Conservation (phyloP, 2,888 invertebrate genomes). For the Linyphia triangularis region DNA sequence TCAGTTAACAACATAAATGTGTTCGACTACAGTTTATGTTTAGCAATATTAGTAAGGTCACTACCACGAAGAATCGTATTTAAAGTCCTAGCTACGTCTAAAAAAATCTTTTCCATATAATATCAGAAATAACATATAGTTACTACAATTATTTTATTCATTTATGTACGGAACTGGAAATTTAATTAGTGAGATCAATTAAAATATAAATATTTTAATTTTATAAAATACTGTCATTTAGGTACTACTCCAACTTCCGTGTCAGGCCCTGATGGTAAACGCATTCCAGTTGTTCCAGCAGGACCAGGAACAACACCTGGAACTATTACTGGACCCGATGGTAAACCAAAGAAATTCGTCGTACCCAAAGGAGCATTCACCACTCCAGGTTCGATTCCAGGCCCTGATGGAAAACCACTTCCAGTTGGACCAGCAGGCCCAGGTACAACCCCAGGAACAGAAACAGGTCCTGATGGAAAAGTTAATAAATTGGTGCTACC, state of each 20-base stretch:
- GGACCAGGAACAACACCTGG: constrained; percentile 33
- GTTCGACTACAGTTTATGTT: no score
- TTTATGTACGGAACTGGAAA: no score
- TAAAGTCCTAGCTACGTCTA: no score
- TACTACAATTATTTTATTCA: no score
- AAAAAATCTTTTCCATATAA: no score
- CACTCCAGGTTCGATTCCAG: constrained; percentile 20
- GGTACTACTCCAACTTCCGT: background rate
- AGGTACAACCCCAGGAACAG: constrained; percentile 10
- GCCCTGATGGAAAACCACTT: constrained; percentile 17
- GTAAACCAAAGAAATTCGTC: constrained; percentile 4
- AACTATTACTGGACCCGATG: constrained; percentile 9
- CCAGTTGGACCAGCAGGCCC: constrained; percentile 18
- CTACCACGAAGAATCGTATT: no score
- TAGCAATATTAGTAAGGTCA: no score
- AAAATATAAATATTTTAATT: no score
- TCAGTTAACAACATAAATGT: no score
- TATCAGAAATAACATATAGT: no score
- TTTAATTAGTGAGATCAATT: no score
- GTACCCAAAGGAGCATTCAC: constrained; percentile 15
- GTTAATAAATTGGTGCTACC: constrained; percentile 1
- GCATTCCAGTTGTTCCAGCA: constrained; percentile 4
- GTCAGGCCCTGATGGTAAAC: background rate
- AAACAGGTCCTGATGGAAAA: constrained; percentile 29
- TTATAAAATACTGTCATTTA: no score